Conservation (phyloP, 2,797 vertebrate genomes). For the Holocentrus rufus region DNA sequence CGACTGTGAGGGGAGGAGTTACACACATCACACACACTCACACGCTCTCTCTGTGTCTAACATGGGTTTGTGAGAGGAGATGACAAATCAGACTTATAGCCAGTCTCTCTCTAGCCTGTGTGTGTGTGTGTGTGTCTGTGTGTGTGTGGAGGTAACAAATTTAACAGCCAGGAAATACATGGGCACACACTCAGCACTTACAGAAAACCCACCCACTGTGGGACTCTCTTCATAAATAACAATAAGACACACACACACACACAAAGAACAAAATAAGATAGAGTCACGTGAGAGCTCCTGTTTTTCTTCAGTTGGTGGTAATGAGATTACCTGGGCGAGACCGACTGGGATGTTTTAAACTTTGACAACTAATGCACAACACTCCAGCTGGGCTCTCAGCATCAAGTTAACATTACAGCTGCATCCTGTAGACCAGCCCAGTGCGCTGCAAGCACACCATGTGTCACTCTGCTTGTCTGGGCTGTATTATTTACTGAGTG, state of each 20-base stretch:
- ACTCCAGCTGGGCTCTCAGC: neutral
- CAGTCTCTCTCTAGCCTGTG: conserved; percentile 1
- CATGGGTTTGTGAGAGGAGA: conserved; percentile 49
- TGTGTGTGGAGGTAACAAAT: conserved; percentile 11
- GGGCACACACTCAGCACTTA: neutral
- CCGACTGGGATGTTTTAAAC: neutral
- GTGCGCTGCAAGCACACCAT: neutral
- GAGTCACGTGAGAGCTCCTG: neutral
- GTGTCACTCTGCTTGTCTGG: neutral
- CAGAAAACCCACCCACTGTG: neutral
- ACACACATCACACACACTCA: conserved; percentile 15
- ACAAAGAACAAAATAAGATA: neutral
- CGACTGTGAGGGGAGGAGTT: conserved; percentile 16
- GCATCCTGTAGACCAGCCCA: conserved; percentile 41
- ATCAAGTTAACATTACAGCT: conserved; percentile 24
- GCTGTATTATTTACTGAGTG: neutral
- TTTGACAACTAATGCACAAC: too few species aligned
- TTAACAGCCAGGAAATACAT: neutral
- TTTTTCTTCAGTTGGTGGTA: neutral
- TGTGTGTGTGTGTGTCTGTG: neutral
- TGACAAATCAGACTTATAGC: conserved; percentile 62
- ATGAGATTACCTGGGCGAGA: neutral
- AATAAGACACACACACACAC: neutral
- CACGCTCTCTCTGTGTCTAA: neutral
- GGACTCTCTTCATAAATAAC: neutral